These are phyloP conservation scores for Pampusana beccarii DNA, from an alignment of 2,113 vertebrate species.

Conservation along the genomic window DNA sequence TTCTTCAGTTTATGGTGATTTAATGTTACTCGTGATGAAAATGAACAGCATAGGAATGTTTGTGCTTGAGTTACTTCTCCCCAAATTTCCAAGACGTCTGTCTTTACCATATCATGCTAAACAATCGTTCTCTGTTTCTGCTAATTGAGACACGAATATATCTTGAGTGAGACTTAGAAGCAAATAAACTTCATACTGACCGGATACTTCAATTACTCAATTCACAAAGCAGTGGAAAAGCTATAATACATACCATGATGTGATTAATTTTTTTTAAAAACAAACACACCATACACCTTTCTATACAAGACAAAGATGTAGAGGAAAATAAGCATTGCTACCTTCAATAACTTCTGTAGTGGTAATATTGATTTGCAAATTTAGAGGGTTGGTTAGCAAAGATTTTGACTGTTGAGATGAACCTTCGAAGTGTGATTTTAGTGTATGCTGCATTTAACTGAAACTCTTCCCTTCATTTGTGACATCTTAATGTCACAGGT, in stretches of 20 bases:
- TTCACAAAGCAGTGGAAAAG: neutral
- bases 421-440: neutral
- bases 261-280: neutral
- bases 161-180: neutral
- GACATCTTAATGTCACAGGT: neutral
- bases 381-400: neutral
- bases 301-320: neutral
- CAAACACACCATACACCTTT: neutral
- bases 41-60: neutral
- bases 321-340: neutral
- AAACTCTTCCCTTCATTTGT: neutral
- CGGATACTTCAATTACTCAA: neutral
- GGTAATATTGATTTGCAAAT: neutral
- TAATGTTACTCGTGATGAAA: neutral
- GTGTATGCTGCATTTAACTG: neutral
- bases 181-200: neutral
- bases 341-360: neutral
- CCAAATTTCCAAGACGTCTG: neutral
- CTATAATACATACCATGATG: fast-evolving
- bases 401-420: neutral
- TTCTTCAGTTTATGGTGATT: neutral
- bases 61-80: neutral
- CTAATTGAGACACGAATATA: neutral
- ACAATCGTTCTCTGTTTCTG: neutral
- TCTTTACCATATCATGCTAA: neutral